Percentiles rank a stretch among this genome's conserved stretches.
These are phyloP conservation scores for human (Homo sapiens) DNA, from an alignment of 2,113 vertebrate species.

Conservation along the genomic window GRCh38 chr2:151272001-151272500, in stretches of 20 bases:
- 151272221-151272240: not conserved
- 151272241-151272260: not conserved
- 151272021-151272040: not conserved
- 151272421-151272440: not conserved
- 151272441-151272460: not conserved
- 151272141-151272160: not conserved
- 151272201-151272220: not conserved
- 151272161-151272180: not conserved
- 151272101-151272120: not conserved
- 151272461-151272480: not conserved
- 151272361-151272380: not conserved
- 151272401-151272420: not conserved
- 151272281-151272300: not conserved
- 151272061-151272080: not conserved
- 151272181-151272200: not conserved
- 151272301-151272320: not conserved
- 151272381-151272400: not conserved
- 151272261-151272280: slow-evolving; percentile 14
- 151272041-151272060: not conserved
- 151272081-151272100: not conserved
- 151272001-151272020: not conserved
- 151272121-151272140: not conserved
- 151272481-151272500: not conserved
- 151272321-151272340: not conserved
- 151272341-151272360: not conserved